A percentile compares a stretch with the other conserved stretches of the same genome.
phyloP scores from a whole-genome alignment of 2,797 vertebrate species.

The Ciconia nigra region DNA sequence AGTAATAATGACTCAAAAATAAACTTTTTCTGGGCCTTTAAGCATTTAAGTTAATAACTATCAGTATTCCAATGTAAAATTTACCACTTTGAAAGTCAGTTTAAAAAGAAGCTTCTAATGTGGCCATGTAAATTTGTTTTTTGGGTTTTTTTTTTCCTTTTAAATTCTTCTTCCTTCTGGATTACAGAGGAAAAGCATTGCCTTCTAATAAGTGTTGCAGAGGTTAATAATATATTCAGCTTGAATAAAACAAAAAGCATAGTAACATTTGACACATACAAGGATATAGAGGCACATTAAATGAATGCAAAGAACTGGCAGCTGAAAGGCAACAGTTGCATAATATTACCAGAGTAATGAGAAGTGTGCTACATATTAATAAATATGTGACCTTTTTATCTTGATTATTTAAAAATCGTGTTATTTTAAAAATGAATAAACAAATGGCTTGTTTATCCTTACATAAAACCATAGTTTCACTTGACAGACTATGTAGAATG shows the following conservation, averaged over 20 bases:
- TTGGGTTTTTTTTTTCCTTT: background rate
- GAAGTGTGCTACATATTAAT: conserved; percentile 62
- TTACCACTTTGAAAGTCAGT: background rate
- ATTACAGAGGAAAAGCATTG: background rate
- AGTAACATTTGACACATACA: conserved; percentile 19
- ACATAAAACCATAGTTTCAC: conserved; percentile 10
- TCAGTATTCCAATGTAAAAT: background rate
- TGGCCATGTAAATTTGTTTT: background rate
- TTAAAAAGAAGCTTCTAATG: background rate
- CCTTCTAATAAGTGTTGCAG: background rate
- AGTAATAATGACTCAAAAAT: background rate
- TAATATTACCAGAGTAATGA: conserved; percentile 57
- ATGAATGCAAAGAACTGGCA: background rate
- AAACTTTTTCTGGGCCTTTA: background rate
- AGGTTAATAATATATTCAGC: conserved; percentile 46
- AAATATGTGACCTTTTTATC: conserved; percentile 69
- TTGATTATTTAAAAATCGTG: conserved; percentile 56
- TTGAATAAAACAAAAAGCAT: conserved; percentile 22
- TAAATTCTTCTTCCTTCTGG: background rate
- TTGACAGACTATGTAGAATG: background rate
- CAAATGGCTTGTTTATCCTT: conserved; percentile 26
- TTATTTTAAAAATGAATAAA: conserved; percentile 65
- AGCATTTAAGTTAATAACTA: conserved; percentile 2
- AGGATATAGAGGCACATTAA: background rate
- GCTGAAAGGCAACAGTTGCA: conserved; percentile 52